A percentile compares a stretch with the other conserved stretches of the same genome.
Evolutionary conservation across 2,797 vertebrate species (phyloP).

Genomic region (Ctenopoma kingsleyae): DNA sequence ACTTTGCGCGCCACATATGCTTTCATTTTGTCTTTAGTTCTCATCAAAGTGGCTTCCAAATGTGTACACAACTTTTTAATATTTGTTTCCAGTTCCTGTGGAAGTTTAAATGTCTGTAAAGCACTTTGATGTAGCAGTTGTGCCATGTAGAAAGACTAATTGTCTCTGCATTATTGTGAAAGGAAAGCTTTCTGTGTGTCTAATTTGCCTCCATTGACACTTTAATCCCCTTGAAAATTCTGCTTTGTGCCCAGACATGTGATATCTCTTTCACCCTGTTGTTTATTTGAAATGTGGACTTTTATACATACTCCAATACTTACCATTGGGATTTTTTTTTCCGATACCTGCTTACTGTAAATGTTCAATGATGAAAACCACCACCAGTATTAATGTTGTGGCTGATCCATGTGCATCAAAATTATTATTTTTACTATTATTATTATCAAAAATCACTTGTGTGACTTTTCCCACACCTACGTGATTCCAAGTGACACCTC

Average conservation of each 20-base stretch:
- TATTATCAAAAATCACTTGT: neutral
- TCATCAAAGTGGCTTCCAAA: neutral
- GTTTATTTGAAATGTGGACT: neutral
- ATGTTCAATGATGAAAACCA: no score
- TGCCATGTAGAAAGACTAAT: neutral
- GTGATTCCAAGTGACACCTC: conserved; percentile 5
- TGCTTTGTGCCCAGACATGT: neutral
- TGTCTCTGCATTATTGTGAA: neutral
- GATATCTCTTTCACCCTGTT: neutral
- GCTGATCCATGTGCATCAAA: no score
- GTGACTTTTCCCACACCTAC: conserved; percentile 12
- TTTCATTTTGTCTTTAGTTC: neutral
- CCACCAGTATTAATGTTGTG: no score
- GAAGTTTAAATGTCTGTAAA: neutral
- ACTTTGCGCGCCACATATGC: neutral
- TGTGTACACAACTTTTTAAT: neutral
- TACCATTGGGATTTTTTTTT: neutral
- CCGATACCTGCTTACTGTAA: no score
- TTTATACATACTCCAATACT: neutral
- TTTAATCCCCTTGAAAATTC: neutral
- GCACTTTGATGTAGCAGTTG: neutral
- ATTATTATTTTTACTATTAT: neutral
- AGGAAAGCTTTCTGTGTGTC: neutral
- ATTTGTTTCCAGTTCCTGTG: neutral
- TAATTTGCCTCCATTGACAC: neutral